phyloP scores from a whole-genome alignment of 2,113 vertebrate species.

The Channa maculata region DNA sequence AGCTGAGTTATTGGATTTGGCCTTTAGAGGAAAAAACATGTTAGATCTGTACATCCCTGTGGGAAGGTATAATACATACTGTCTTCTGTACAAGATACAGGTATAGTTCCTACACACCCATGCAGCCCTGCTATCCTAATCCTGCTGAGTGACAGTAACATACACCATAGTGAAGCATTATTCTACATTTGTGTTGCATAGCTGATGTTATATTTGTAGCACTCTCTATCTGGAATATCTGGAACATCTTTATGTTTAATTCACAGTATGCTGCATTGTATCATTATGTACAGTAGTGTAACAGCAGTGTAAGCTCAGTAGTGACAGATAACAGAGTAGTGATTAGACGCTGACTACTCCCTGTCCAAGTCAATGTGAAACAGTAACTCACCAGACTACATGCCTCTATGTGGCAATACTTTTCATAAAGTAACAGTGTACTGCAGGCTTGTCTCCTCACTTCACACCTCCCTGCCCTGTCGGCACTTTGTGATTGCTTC shows the following conservation, averaged over 20 bases:
- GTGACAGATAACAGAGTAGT: neutral
- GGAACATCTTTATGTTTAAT: neutral
- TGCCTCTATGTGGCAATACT: neutral
- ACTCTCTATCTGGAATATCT: neutral
- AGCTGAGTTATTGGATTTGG: neutral
- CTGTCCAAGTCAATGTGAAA: neutral
- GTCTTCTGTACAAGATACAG: no score
- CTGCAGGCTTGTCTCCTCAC: conserved; percentile 42
- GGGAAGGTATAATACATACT: neutral
- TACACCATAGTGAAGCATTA: neutral
- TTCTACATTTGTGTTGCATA: no score
- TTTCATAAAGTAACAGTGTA: conserved; percentile 30
- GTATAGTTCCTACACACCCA: no score
- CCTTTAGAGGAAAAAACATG: neutral
- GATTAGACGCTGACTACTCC: conserved; percentile 1
- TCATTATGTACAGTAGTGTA: neutral
- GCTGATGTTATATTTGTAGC: neutral
- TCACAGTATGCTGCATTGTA: neutral
- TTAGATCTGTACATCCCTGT: neutral
- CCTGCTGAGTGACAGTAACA: conserved; percentile 13
- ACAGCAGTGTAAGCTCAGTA: neutral
- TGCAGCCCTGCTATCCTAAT: neutral
- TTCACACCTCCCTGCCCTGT: conserved; percentile 61
- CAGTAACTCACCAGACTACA: conserved; percentile 27
- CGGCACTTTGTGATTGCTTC: conserved; percentile 65